Evolutionary conservation across 2,888 invertebrate genomes (phyloP), one percentile per base, ranked within the genome.

Genomic region (Ichneumoninae sp.): DNA sequence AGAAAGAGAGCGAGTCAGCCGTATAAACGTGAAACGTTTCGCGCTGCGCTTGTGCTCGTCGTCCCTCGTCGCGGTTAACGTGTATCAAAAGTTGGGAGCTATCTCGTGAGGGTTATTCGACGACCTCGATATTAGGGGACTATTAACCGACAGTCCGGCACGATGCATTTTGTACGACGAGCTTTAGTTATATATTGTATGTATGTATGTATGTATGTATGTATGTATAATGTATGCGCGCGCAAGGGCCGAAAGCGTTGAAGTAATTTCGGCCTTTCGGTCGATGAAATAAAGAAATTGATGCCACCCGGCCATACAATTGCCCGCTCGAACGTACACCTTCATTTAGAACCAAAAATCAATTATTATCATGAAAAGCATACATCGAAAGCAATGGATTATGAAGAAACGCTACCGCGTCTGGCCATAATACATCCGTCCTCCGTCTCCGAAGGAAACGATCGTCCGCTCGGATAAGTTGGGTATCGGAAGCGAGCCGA

Each of bases 121-220:
- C 10, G 26, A 40, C 71, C 52, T 65, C 65, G 80, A 76, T 50
- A 30, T n/a, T 2, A 66, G 36, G 33, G 26, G n/a, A 44, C 65
- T 19, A n/a, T 22, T 62, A 66, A 16, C 19, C 52, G 77, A 76
- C 40, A 71, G 70, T 62, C 44, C 80, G 66, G 68, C 62, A 85
- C 76, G 74, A 85, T 83, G 86, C 85, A 86, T 87, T 87, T 70
- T 87, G 84, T 87, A 87, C 86, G 82, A 86, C 82, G 85, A 85
- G 87, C 86, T 87, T 86, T 87, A 87, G 87, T 76, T 85, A 83
- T 87, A 84, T 80, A 84, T 71, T 78, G 83, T 86, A 83, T 86
- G 84, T 87, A 86, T 87, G 85, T 85, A 84, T 81, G 77, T 81
- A 86, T 84, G 71, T 81, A 80, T 80, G 82, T 84, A 82, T 22